phyloP scores from a whole-genome alignment of 2,888 invertebrate genomes.

The Augochlorella aurata region DNA sequence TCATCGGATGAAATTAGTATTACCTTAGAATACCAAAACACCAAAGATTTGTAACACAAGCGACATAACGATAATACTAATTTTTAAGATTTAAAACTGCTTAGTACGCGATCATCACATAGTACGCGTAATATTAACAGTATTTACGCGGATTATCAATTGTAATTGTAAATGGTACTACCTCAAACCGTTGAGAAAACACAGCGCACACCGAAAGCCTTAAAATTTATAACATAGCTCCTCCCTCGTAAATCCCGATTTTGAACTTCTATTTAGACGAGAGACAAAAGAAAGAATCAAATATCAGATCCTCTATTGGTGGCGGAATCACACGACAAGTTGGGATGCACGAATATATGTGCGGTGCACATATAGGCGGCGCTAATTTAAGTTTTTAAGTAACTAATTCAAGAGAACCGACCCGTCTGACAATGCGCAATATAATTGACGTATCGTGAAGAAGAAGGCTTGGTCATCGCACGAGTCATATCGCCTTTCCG shows the following conservation, averaged over 20 bases:
- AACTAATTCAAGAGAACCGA: slow-evolving; percentile 65
- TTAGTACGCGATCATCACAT: slow-evolving; percentile 36
- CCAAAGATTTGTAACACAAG: slow-evolving; percentile 37
- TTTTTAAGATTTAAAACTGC: slow-evolving; percentile 26
- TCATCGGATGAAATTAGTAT: slow-evolving; percentile 33
- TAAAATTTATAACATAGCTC: slow-evolving; percentile 31
- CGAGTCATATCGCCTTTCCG: slow-evolving; percentile 43
- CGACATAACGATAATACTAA: slow-evolving; percentile 44
- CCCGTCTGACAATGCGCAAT: slow-evolving; percentile 58
- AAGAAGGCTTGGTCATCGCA: slow-evolving; percentile 61
- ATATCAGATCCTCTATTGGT: slow-evolving; percentile 31
- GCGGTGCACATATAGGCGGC: slow-evolving; percentile 14
- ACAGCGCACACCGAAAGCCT: slow-evolving; percentile 52
- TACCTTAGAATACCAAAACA: slow-evolving; percentile 45
- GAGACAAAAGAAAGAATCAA: slow-evolving; percentile 13
- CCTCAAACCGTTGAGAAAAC: slow-evolving; percentile 32
- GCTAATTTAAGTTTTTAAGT: slow-evolving; percentile 56
- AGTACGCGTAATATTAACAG: slow-evolving; percentile 35
- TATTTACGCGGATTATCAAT: slow-evolving; percentile 25
- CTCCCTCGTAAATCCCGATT: slow-evolving; percentile 27
- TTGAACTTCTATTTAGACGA: slow-evolving; percentile 20
- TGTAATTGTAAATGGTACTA: slow-evolving; percentile 27
- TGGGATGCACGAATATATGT: slow-evolving; percentile 1
- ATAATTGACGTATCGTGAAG: slow-evolving; percentile 79
- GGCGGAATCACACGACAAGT: slow-evolving; percentile 34